A percentile compares a stretch with the other conserved stretches of the same genome.
phyloP scores from a whole-genome alignment of 2,888 invertebrate species.

The Capitulum mitella region DNA sequence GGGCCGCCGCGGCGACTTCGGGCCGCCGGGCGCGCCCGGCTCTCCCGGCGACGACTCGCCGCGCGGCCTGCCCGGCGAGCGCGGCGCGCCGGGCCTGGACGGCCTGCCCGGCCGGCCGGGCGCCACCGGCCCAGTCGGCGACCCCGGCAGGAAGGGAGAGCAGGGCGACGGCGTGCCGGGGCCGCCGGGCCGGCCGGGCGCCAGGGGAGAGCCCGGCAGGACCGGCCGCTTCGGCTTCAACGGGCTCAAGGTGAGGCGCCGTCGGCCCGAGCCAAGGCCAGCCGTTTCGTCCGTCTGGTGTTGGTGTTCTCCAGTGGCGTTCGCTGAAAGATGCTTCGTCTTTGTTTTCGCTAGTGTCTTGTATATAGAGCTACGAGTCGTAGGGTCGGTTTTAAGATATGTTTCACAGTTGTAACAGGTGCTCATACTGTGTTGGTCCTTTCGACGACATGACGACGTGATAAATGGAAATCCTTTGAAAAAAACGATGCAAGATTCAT shows the following conservation, averaged over 20 bases:
- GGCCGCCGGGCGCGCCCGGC: not conserved
- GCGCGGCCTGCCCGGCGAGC: not conserved
- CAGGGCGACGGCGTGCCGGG: not conserved
- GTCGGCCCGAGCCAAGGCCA: no score
- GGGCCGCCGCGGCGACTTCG: not conserved
- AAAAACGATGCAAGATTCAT: no score
- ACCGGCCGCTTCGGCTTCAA: not conserved
- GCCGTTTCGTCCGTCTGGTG: no score
- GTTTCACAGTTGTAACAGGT: no score
- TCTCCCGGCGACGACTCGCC: not conserved
- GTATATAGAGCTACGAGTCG: no score
- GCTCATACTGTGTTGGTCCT: no score
- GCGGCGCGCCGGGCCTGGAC: conserved; percentile 39
- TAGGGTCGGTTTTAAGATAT: no score
- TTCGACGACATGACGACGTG: no score
- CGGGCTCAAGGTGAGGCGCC: not conserved
- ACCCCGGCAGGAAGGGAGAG: conserved; percentile 47
- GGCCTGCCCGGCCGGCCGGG: conserved; percentile 42
- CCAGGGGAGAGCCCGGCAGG: not conserved
- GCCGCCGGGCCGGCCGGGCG: not conserved
- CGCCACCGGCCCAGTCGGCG: conserved; percentile 39
- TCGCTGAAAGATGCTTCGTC: no score
- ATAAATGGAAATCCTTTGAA: no score
- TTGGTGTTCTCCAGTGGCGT: no score
- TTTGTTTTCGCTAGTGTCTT: no score